A percentile compares a stretch with the other conserved stretches of the same genome.
These are phyloP conservation scores for Drosophila lacicola DNA, from an alignment of 2,888 invertebrate genomes.

Conservation along the genomic window DNA sequence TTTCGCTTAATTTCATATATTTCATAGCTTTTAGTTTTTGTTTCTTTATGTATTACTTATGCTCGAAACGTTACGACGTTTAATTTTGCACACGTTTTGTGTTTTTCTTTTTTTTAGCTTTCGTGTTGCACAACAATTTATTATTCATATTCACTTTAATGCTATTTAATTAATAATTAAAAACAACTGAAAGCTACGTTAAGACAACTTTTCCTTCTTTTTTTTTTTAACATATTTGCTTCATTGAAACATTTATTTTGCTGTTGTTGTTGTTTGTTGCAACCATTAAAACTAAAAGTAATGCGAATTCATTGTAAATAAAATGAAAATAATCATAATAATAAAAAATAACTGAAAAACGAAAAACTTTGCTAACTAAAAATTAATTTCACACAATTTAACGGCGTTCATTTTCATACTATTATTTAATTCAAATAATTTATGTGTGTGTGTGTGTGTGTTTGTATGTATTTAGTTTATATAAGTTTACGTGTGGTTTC, in stretches of 20 bases:
- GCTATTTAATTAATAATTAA: constrained; percentile 58
- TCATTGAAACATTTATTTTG: constrained; percentile 11
- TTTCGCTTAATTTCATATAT: constrained; percentile 58
- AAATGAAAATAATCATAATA: constrained; percentile 3
- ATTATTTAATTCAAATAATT: constrained; percentile 51
- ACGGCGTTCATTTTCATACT: constrained; percentile 35
- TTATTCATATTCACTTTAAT: constrained; percentile 46
- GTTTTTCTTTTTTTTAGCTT: constrained; percentile 16
- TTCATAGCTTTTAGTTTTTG: constrained; percentile 36
- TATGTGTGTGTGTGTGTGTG: constrained; percentile 25
- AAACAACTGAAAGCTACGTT: constrained; percentile 70
- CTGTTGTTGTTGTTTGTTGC: constrained; percentile 16
- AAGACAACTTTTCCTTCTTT: constrained; percentile 27
- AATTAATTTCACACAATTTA: constrained; percentile 48
- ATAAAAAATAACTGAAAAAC: constrained; percentile 34
- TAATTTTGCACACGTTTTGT: constrained; percentile 43
- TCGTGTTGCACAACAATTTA: constrained; percentile 66
- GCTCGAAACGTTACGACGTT: constrained; percentile 27
- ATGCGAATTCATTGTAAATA: constrained; percentile 35
- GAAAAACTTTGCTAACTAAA: constrained; percentile 74
- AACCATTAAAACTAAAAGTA: constrained; percentile 18
- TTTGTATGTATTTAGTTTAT: constrained; percentile 11
- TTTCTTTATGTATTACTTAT: constrained; percentile 23
- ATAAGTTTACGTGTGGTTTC: constrained; percentile 16
- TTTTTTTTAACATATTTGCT: constrained; percentile 25